Conservation (phyloP, 2,113 vertebrate genomes). For the Tragulus kanchil region DNA sequence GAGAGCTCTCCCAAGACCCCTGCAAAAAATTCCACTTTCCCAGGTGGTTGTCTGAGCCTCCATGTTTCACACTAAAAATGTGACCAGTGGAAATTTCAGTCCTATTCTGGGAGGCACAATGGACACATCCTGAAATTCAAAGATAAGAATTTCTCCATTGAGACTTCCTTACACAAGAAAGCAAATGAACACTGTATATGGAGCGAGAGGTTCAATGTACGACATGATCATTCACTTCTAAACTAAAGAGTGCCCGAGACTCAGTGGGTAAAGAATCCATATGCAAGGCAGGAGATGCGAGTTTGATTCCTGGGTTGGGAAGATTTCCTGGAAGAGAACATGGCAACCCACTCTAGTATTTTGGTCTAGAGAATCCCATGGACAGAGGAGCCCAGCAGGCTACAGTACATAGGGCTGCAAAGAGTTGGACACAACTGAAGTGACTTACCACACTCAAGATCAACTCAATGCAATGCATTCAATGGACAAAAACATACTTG, state of each 20-base stretch:
- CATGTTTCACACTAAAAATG: not conserved
- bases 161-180: not conserved
- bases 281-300: not conserved
- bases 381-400: not conserved
- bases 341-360: not conserved
- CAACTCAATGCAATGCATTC: accelerated
- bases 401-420: not conserved
- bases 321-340: not conserved
- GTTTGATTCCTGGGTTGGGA: not conserved
- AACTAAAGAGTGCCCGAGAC: not conserved
- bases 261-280: not conserved
- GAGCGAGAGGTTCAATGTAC: not conserved
- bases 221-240: not conserved
- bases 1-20: accelerated
- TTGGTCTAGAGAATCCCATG: not conserved
- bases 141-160: not conserved
- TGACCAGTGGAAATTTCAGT: not conserved
- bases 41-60: not conserved
- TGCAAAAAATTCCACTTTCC: not conserved
- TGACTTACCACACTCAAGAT: not conserved
- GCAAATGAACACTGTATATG: not conserved
- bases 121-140: not conserved
- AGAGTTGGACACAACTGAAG: not conserved
- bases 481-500: not conserved
- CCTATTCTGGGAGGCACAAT: not conserved